phyloP scores from a whole-genome alignment of 2,113 vertebrate species.

The Loxodonta africana region DNA sequence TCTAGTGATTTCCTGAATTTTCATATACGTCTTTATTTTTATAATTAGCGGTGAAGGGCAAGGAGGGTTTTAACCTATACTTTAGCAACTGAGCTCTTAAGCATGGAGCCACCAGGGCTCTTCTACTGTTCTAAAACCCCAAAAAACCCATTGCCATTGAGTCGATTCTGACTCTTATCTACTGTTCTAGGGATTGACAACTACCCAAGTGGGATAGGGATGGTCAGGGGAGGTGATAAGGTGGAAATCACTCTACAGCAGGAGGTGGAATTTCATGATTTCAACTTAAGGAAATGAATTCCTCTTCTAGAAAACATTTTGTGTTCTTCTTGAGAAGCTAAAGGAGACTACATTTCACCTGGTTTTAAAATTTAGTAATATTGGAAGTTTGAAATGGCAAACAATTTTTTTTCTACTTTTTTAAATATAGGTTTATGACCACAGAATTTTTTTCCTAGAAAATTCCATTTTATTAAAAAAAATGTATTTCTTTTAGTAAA shows the following conservation, averaged over 20 bases:
- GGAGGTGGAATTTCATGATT: background rate
- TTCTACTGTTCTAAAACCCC: no score
- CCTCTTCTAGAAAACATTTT: background rate
- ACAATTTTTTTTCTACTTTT: background rate
- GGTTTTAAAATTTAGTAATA: background rate
- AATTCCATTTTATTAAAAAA: constrained; percentile 47
- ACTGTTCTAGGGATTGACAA: background rate
- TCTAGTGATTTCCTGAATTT: background rate
- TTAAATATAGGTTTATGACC: background rate
- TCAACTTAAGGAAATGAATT: background rate
- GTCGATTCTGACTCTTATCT: background rate
- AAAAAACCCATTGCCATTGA: no score
- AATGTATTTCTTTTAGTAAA: background rate
- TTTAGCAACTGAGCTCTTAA: no score
- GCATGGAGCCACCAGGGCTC: no score
- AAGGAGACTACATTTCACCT: background rate
- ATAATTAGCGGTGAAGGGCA: background rate
- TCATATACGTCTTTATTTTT: background rate
- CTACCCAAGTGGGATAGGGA: background rate
- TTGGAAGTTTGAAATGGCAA: background rate
- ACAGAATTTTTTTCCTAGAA: background rate
- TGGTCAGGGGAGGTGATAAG: background rate
- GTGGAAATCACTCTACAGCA: background rate
- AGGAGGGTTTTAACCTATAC: background rate
- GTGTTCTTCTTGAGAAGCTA: background rate